These are phyloP conservation scores for Chionomys nivalis DNA, from an alignment of 2,113 vertebrate genomes.

Conservation along the genomic window DNA sequence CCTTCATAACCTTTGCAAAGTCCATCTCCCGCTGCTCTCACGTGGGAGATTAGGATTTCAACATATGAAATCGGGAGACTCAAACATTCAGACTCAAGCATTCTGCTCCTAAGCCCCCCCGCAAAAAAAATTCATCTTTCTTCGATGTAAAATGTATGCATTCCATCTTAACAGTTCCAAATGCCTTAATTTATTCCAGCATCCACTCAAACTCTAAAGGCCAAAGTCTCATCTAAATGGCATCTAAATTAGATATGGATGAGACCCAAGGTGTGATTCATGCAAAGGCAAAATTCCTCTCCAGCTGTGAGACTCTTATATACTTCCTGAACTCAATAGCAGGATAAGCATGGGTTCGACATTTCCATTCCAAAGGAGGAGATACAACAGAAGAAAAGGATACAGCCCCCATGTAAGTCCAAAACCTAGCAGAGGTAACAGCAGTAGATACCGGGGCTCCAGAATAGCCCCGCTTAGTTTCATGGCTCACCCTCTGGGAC, in stretches of 20 bases:
- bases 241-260: neutral
- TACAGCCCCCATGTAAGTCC: neutral
- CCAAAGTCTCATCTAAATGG: conserved; percentile 16
- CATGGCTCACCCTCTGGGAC: neutral
- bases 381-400: neutral
- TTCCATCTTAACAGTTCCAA: neutral
- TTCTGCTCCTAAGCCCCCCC: neutral
- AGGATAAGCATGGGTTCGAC: neutral
- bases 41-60: neutral
- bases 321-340: neutral
- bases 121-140: neutral
- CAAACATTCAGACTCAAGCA: neutral
- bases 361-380: neutral
- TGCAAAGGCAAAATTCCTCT: neutral
- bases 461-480: neutral
- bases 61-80: neutral
- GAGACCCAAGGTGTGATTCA: conserved; percentile 19
- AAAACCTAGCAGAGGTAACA: neutral
- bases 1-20: neutral
- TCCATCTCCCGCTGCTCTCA: neutral
- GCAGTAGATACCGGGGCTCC: neutral
- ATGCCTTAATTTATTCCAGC: neutral
- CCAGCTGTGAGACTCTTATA: neutral
- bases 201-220: neutral
- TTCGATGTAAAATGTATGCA: neutral